phyloP scores from a whole-genome alignment of 2,888 invertebrate species.

The Schrankia costaestrigalis region DNA sequence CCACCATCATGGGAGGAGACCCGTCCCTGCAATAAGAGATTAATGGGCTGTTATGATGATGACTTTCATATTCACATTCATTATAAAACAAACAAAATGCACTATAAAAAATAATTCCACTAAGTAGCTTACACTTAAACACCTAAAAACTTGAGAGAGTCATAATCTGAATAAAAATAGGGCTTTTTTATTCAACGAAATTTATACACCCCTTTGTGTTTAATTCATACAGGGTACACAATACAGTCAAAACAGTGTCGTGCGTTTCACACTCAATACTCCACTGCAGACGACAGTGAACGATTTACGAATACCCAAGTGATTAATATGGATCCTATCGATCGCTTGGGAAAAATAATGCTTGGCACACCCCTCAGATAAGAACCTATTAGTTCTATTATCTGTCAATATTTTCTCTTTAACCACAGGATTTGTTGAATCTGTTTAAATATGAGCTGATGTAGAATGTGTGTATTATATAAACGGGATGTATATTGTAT shows the following conservation, averaged over 20 bases:
- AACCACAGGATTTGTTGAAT: conserved; percentile 12
- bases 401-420: conserved; percentile 24
- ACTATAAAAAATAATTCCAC: no score
- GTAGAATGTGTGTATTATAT: no score
- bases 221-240: conserved; percentile 31
- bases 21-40: no score
- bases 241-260: conserved; percentile 38
- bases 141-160: no score
- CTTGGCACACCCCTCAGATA: conserved; percentile 23
- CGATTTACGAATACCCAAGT: conserved; percentile 43
- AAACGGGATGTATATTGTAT: no score
- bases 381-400: conserved; percentile 31
- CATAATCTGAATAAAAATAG: no score
- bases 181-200: conserved; percentile 5
- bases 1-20: no score
- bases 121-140: no score
- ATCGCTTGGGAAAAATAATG: conserved; percentile 34
- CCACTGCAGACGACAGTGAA: conserved; percentile 46
- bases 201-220: conserved; percentile 19
- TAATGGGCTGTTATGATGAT: no score
- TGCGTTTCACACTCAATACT: conserved; percentile 42
- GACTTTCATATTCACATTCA: no score
- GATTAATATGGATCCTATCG: conserved; percentile 43
- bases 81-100: no score
- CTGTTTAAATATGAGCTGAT: conserved; percentile 28